Conservation (phyloP, 2,888 invertebrate genomes). For the Craniophora ligustri region DNA sequence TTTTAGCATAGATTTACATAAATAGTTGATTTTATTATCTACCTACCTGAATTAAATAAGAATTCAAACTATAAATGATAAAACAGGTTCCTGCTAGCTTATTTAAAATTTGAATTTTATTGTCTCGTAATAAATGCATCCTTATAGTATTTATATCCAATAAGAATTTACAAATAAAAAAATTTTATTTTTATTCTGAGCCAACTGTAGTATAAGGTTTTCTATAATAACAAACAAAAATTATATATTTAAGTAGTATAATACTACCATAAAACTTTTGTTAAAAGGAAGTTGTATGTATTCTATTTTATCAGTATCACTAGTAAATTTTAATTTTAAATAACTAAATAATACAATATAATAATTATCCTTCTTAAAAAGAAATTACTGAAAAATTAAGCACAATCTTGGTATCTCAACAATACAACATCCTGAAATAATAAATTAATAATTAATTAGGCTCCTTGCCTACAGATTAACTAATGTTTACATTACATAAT, state of each 20-base stretch:
- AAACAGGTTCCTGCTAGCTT: neutral
- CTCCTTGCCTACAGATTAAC: slow-evolving; percentile 34
- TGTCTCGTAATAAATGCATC: too few species aligned
- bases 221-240: too few species aligned
- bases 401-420: neutral
- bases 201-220: too few species aligned
- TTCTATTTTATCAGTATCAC: too few species aligned
- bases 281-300: too few species aligned
- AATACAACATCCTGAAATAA: slow-evolving; percentile 15
- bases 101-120: neutral
- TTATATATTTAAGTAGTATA: too few species aligned
- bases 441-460: slow-evolving; percentile 34
- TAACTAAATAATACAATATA: neutral
- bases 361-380: neutral
- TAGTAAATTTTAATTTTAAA: too few species aligned
- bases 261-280: too few species aligned
- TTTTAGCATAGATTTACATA: neutral
- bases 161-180: too few species aligned
- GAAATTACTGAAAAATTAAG: neutral
- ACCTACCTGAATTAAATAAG: too few species aligned
- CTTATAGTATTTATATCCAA: too few species aligned
- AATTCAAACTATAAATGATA: neutral
- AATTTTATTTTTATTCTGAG: too few species aligned
- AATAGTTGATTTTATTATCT: neutral
- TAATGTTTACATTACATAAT: slow-evolving; percentile 36